These are phyloP conservation scores for Macrosteles quadrilineatus DNA, from an alignment of 1,140 invertebrate genomes.

Conservation along the genomic window DNA sequence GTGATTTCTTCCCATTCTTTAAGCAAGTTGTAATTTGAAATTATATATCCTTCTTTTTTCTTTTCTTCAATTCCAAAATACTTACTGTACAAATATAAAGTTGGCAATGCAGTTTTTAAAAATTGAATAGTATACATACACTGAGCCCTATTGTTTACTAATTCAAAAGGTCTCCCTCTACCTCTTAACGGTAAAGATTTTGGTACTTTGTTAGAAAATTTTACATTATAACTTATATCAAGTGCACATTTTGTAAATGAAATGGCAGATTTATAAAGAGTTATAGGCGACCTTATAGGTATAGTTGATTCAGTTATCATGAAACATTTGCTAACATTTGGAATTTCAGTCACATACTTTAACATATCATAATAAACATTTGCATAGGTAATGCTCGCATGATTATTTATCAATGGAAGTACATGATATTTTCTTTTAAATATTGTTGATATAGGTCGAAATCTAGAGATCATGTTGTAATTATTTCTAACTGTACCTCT, in stretches of 20 bases:
- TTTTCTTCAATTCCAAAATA: background rate
- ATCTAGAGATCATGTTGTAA: background rate
- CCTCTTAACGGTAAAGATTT: background rate
- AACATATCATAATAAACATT: conserved; percentile 9
- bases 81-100: background rate
- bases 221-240: conserved; percentile 11
- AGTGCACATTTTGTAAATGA: background rate
- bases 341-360: background rate
- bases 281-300: background rate
- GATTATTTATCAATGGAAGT: background rate
- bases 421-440: background rate
- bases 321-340: background rate
- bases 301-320: background rate
- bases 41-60: background rate
- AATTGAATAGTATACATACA: background rate
- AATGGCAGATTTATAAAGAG: background rate
- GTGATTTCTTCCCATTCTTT: background rate
- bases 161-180: background rate
- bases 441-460: background rate
- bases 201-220: background rate
- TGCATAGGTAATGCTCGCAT: background rate
- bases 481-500: background rate
- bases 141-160: conserved; percentile 1
- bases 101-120: background rate
- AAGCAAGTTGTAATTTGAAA: background rate